A percentile compares a stretch with the other conserved stretches of the same genome.
These are phyloP conservation scores for Lophius piscatorius DNA, from an alignment of 2,113 vertebrate species.

Conservation along the genomic window DNA sequence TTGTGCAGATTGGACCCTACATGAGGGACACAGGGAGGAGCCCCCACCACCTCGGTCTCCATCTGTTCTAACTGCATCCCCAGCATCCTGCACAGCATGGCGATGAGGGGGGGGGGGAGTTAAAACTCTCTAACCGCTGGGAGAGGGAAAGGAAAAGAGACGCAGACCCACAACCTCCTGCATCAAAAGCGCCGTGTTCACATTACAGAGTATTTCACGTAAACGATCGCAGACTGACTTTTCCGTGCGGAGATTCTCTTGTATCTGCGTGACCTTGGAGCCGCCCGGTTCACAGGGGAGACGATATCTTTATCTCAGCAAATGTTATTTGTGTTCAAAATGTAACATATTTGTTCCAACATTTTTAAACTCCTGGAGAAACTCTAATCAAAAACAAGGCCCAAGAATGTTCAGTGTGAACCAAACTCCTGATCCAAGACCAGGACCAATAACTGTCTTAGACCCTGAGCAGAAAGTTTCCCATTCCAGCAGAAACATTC, in stretches of 20 bases:
- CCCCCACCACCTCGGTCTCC: slow-evolving; percentile 27
- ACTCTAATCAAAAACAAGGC: no score
- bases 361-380: neutral
- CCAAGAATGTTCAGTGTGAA: no score
- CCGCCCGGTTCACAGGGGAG: neutral
- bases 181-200: slow-evolving; percentile 15
- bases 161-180: neutral
- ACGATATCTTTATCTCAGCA: neutral
- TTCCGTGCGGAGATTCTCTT: neutral
- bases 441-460: no score
- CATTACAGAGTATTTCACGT: neutral
- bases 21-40: slow-evolving; percentile 29
- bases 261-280: slow-evolving; percentile 33
- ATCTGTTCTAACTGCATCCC: slow-evolving; percentile 60
- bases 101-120: slow-evolving; percentile 42
- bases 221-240: no score
- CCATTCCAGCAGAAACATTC: no score
- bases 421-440: no score
- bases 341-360: neutral
- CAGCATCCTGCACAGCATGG: slow-evolving; percentile 32
- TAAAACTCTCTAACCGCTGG: slow-evolving; percentile 31
- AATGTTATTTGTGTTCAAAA: neutral
- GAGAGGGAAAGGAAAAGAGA: slow-evolving; percentile 18
- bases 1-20: slow-evolving; percentile 77
- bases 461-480: no score